These are phyloP conservation scores for Danionella dracula DNA, from an alignment of 2,797 vertebrate species.

Conservation along the genomic window DNA sequence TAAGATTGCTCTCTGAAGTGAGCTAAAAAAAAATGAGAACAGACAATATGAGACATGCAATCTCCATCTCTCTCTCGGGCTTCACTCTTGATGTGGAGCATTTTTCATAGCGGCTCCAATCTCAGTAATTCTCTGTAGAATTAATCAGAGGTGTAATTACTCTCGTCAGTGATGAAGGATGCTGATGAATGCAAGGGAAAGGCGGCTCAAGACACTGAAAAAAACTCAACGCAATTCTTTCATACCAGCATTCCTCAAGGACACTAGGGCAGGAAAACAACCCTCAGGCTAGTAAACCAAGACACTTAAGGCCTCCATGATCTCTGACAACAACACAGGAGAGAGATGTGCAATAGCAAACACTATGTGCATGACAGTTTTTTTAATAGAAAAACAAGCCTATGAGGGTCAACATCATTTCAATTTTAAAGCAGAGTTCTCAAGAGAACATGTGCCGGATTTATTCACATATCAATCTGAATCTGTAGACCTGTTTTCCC, in stretches of 20 bases:
- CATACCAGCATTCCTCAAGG: conserved; percentile 99
- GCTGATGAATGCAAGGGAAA: conserved; percentile 99
- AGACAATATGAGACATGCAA: conserved; percentile 17
- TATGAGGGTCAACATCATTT: neutral
- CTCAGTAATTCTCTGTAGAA: conserved; percentile 99
- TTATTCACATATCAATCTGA: too few relatives aligned
- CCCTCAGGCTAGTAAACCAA: conserved; percentile 96
- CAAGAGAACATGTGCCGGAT: too few relatives aligned
- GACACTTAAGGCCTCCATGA: conserved; percentile 81
- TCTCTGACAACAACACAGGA: neutral
- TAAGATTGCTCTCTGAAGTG: conserved; percentile 66
- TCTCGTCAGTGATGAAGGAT: conserved; percentile 96
- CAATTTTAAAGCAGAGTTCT: neutral
- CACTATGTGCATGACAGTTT: neutral
- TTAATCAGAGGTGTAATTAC: conserved; percentile 99
- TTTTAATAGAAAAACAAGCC: neutral
- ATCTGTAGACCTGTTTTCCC: too few relatives aligned
- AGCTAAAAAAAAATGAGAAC: conserved; percentile 34
- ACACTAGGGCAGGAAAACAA: conserved; percentile 90
- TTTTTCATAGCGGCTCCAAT: conserved; percentile 99
- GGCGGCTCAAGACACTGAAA: conserved; percentile 94
- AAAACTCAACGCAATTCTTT: conserved; percentile 97
- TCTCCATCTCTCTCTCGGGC: conserved; percentile 78
- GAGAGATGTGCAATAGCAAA: conserved; percentile 50
- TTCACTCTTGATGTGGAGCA: conserved; percentile 99